Evolutionary conservation across 37 sponge, comb jelly and placozoan genomes (phyloP), one percentile per base, ranked within the genome.

Genomic region (Halichondria panicea): DNA sequence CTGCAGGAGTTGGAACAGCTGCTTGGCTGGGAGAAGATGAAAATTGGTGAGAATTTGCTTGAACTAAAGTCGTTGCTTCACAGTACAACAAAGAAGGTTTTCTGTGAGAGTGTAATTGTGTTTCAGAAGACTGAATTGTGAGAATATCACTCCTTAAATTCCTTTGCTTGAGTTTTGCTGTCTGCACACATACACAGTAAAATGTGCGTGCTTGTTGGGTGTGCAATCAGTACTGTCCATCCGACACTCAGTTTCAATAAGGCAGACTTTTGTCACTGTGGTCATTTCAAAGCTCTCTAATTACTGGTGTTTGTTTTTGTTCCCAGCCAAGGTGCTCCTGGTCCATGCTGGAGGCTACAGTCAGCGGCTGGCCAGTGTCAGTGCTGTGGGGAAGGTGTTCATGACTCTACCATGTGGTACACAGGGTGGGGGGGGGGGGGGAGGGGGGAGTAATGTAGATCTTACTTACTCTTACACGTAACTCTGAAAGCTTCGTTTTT

Each of bases 271-370:
- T n/a, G n/a, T n/a, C n/a, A n/a, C n/a, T n/a, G n/a, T n/a, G n/a
- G n/a, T n/a, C n/a, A n/a, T n/a, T n/a, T n/a, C n/a, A n/a, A n/a
- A n/a, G n/a, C 33, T 27, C 11, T 40, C 44, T 42, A 3, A 22
- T 44, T 12, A 42, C 1, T 12, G 2, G 2, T 27, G 13, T 18
- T 4, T 27, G 31, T 32, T 52, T 19, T 53, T 52, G 22, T 63
- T 24, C 24, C 1, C 36, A 88, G 89, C 74, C 19, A 79, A 75
- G 41, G 77, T 92, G 19, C 59, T 92, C 30, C 46, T 92, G 24
- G 62, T 92, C 15, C 85, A 88, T 80, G 93, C 93, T 74, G 93
- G 93, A 38, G 93, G 93, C 1, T 92, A 80, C 43, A 92, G 93
- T 70, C 93, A 92, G 53, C 66, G 93, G 11, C 64, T 92, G 30